These are phyloP conservation scores for Resseliella maxima DNA, from an alignment of 2,888 invertebrate species.

Conservation along the genomic window DNA sequence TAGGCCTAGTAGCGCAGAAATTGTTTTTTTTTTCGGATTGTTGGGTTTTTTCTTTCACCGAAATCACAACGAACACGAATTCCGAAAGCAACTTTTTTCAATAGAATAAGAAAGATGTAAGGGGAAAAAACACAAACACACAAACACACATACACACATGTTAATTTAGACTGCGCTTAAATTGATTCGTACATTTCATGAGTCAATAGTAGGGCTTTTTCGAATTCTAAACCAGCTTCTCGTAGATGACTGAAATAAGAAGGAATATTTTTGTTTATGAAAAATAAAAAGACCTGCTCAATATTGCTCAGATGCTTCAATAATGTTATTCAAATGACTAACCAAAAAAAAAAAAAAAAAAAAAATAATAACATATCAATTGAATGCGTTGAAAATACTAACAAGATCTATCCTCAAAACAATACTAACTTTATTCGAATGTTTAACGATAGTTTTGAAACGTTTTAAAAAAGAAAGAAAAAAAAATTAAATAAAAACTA, in stretches of 20 bases:
- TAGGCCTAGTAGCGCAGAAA: not conserved
- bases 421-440: not conserved
- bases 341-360: not conserved
- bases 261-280: not conserved
- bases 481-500: not conserved
- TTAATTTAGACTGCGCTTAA: not conserved
- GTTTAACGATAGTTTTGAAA: conserved; percentile 13
- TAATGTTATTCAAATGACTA: not conserved
- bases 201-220: conserved; percentile 10
- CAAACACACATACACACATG: no score
- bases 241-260: not conserved
- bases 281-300: not conserved
- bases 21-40: not conserved
- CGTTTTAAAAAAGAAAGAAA: not conserved
- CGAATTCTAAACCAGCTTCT: conserved; percentile 1
- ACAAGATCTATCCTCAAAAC: not conserved
- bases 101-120: no score
- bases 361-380: conserved; percentile 31
- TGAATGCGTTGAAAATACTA: not conserved
- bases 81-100: no score
- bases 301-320: not conserved
- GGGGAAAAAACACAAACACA: no score
- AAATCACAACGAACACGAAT: conserved; percentile 9
- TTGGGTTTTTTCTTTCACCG: not conserved
- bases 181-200: not conserved